Percentiles rank a stretch among this genome's conserved stretches.
Conservation (phyloP, 1,140 invertebrate genomes). For the Anastrepha ludens region DNA sequence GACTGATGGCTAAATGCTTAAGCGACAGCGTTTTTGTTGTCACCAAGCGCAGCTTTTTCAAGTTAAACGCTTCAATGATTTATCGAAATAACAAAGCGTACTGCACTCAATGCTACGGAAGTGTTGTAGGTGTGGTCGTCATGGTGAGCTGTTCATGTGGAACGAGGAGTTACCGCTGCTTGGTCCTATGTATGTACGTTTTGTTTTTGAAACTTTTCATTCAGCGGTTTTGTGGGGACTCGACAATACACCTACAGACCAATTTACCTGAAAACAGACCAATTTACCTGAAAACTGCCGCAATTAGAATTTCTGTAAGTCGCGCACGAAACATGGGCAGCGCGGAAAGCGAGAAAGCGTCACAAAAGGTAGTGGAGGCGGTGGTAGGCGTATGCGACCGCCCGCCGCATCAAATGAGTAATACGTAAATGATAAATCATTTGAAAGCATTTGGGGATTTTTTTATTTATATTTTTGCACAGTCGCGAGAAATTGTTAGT, state of each 20-base stretch:
- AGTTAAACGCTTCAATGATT: constrained; percentile 63
- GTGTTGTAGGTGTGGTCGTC: constrained; percentile 58
- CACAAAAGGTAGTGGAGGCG: constrained; percentile 13
- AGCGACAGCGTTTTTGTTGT: constrained; percentile 44
- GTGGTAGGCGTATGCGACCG: constrained; percentile 35
- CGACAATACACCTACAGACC: neutral
- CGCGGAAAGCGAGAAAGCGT: neutral
- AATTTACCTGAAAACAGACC: neutral
- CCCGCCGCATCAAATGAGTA: constrained; percentile 36
- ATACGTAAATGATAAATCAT: constrained; percentile 13
- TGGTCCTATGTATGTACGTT: neutral
- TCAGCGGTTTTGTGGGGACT: constrained; percentile 26
- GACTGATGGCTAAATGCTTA: neutral
- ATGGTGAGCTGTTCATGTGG: constrained; percentile 69
- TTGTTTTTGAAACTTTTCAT: neutral
- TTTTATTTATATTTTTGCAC: neutral
- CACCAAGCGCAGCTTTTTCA: neutral
- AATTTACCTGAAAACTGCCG: neutral
- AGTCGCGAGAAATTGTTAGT: neutral
- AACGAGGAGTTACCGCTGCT: neutral
- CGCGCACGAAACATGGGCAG: neutral
- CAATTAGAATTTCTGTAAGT: neutral
- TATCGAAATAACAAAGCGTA: constrained; percentile 72
- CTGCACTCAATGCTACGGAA: constrained; percentile 54
- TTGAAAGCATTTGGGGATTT: constrained; percentile 15